Conservation (phyloP, 1,140 invertebrate species). For the Ditylenchus dipsaci region DNA sequence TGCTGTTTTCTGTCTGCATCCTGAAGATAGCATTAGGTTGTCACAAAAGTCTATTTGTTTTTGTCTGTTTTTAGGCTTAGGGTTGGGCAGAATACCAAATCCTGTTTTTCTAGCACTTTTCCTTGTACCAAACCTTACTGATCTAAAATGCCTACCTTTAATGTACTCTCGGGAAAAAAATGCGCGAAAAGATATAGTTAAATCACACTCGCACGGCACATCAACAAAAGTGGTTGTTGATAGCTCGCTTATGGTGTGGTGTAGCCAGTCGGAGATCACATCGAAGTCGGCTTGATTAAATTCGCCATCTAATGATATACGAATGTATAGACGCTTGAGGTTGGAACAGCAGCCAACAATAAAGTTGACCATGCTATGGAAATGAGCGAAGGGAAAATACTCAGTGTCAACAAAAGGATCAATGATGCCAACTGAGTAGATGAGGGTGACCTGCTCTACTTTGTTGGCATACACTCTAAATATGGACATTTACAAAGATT, state of each 20-base stretch:
- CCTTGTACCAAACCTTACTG: no score
- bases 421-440: not conserved
- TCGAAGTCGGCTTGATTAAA: not conserved
- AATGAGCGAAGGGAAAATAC: not conserved
- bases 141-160: no score
- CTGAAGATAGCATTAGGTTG: no score
- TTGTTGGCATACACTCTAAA: not conserved
- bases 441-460: not conserved
- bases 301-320: not conserved
- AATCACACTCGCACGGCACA: not conserved
- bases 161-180: no score
- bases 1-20: no score
- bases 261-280: not conserved
- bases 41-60: no score
- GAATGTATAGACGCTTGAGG: not conserved
- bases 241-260: not conserved
- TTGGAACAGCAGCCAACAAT: not conserved
- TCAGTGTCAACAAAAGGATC: not conserved
- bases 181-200: not conserved
- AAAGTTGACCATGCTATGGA: not conserved
- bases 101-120: no score
- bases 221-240: not conserved
- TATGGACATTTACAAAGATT: not conserved
- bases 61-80: no score
- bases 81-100: no score